phyloP scores from a whole-genome alignment of 2,888 invertebrate species.

The Trachelus troglodyta region DNA sequence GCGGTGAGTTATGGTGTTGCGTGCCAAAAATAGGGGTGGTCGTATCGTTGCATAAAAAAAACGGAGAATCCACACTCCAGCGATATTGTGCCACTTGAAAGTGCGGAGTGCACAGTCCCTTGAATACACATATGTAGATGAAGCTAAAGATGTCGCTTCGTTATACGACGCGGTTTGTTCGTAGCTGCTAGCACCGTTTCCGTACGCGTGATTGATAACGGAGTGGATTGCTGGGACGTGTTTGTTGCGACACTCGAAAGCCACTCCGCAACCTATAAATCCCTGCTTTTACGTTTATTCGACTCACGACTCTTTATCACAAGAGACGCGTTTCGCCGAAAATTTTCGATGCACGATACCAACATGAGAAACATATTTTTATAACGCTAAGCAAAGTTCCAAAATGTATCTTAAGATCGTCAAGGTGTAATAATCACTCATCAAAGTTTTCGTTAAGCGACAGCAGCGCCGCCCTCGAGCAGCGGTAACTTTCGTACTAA shows the following conservation, averaged over 20 bases:
- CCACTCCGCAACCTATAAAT: conserved; percentile 46
- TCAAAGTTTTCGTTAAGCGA: neutral
- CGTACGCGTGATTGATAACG: conserved; percentile 40
- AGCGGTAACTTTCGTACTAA: neutral
- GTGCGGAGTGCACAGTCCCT: neutral
- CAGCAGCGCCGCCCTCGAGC: neutral
- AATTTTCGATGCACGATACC: neutral
- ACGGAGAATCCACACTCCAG: neutral
- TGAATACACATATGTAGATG: neutral
- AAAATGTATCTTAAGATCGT: neutral
- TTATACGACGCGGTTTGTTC: conserved; percentile 16
- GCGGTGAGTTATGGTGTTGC: conserved; percentile 4
- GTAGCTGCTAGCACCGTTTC: conserved; percentile 5
- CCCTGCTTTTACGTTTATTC: conserved; percentile 5
- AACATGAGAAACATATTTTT: neutral
- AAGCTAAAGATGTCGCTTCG: conserved; percentile 7
- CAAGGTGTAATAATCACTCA: neutral
- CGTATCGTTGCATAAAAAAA: neutral
- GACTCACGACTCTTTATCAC: neutral
- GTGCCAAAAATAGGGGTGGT: neutral
- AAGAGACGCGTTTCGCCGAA: neutral
- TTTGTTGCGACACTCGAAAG: conserved; percentile 54
- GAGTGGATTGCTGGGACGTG: conserved; percentile 39
- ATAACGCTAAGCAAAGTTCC: neutral
- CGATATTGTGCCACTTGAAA: conserved; percentile 1